These are phyloP conservation scores for Macrosiphum euphorbiae DNA, from an alignment of 2,888 invertebrate species.

Conservation along the genomic window DNA sequence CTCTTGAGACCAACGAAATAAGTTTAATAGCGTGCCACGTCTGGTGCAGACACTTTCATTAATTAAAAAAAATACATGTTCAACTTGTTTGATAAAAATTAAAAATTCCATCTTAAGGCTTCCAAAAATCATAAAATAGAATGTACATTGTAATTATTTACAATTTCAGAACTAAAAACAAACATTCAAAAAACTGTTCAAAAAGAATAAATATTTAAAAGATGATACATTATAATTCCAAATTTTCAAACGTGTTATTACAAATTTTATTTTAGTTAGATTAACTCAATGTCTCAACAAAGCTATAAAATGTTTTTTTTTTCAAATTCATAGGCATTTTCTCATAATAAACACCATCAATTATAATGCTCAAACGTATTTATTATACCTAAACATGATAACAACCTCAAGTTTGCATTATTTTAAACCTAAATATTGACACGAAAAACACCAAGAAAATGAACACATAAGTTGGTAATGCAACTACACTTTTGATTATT, in stretches of 20 bases:
- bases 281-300: not conserved
- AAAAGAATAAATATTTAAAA: not conserved
- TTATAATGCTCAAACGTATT: too few species aligned
- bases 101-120: not conserved
- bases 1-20: conserved; percentile 36
- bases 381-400: not conserved
- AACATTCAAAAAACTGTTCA: not conserved
- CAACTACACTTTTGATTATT: not conserved
- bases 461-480: not conserved
- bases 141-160: not conserved
- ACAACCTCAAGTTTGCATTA: not conserved
- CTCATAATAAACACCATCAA: not conserved
- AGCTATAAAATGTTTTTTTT: not conserved
- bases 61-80: conserved; percentile 37
- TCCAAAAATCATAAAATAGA: not conserved
- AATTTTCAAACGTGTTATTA: not conserved
- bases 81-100: conserved; percentile 3
- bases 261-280: not conserved
- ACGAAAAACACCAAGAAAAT: not conserved
- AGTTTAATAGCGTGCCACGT: not conserved
- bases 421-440: not conserved
- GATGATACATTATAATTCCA: not conserved
- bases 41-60: conserved; percentile 3
- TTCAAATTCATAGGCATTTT: not conserved
- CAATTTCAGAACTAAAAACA: not conserved